phyloP scores from a whole-genome alignment of 1,140 invertebrate species.

The Galendromus occidentalis region DNA sequence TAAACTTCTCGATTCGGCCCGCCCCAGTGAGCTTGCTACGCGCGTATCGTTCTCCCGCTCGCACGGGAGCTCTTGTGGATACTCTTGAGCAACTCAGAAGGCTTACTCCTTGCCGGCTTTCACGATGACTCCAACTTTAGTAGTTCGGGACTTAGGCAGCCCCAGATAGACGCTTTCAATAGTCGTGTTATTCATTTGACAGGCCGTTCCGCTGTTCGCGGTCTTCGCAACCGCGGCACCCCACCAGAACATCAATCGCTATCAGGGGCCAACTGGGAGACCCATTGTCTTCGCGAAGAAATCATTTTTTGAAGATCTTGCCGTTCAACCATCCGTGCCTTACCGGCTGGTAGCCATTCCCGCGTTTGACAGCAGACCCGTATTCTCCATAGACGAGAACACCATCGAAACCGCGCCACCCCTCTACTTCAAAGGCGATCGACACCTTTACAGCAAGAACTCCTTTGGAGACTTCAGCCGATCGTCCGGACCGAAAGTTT shows the following conservation, averaged over 20 bases:
- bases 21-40: no score
- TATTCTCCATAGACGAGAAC: neutral
- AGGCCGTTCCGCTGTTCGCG: neutral
- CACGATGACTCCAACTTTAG: no score
- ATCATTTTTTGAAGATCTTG: neutral
- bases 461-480: neutral
- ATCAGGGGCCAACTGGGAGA: neutral
- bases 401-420: neutral
- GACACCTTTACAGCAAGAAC: neutral
- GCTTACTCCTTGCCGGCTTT: no score
- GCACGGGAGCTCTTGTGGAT: no score
- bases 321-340: neutral
- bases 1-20: no score
- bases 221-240: neutral
- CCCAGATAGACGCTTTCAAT: no score
- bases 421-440: neutral
- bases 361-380: neutral
- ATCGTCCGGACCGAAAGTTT: neutral
- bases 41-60: no score
- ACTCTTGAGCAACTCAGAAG: no score
- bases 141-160: no score
- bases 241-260: neutral
- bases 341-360: neutral
- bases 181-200: neutral
- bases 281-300: slow-evolving; percentile 9